Evolutionary conservation across 2,113 vertebrate genomes (phyloP).

Genomic region (Potamarius usumacintae): DNA sequence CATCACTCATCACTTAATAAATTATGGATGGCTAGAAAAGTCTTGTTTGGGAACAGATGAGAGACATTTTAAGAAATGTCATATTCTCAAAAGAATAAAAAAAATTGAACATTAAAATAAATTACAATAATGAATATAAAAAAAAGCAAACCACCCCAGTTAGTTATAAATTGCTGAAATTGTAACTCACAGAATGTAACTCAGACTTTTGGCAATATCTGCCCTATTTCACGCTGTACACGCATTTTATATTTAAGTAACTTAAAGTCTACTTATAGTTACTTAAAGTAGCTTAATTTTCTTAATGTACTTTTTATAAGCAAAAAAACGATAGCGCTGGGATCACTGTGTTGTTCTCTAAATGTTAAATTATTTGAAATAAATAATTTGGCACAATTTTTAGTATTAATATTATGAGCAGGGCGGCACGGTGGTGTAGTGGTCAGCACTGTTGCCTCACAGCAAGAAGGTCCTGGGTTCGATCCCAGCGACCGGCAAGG

Average conservation of each 20-base stretch:
- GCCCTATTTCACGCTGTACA: not conserved
- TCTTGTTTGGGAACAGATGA: conserved; percentile 22
- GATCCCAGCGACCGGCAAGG: too few relatives aligned
- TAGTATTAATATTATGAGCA: not conserved
- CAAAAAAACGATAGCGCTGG: not conserved
- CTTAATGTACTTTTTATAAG: not conserved
- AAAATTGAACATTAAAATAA: too few relatives aligned
- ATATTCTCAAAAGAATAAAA: conserved; percentile 4
- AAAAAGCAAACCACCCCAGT: not conserved
- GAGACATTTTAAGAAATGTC: not conserved
- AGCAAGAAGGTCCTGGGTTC: too few relatives aligned
- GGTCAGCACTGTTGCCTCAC: too few relatives aligned
- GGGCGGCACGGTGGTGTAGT: too few relatives aligned
- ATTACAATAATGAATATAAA: too few relatives aligned
- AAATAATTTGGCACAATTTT: not conserved
- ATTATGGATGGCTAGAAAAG: not conserved
- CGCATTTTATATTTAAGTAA: not conserved
- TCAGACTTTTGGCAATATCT: not conserved
- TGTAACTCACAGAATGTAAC: not conserved
- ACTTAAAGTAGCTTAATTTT: not conserved
- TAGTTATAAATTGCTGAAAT: not conserved
- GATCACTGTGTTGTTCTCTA: not conserved
- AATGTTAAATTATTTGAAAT: not conserved
- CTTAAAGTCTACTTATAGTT: not conserved
- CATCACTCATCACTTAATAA: conserved; percentile 2